Evolutionary conservation across 2,797 vertebrate species (phyloP).

Genomic region (Mus spretus): DNA sequence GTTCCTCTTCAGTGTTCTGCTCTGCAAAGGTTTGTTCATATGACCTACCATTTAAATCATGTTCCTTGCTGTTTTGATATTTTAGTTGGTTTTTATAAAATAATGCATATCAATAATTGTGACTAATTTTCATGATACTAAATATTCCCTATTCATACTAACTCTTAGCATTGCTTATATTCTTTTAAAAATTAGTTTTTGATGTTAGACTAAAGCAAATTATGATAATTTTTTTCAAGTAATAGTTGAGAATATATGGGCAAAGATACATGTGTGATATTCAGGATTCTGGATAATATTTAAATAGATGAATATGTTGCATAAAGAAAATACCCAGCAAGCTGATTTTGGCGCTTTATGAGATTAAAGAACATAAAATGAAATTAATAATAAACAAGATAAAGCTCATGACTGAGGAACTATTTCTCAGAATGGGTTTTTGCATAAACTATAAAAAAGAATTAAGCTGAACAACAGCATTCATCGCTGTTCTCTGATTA

Average conservation of each 20-base stretch:
- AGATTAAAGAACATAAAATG: neutral
- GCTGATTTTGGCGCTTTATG: neutral
- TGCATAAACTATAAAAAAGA: no score
- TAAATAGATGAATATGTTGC: neutral
- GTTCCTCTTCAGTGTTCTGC: no score
- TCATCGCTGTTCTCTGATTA: no score
- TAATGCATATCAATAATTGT: neutral
- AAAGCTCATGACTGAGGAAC: neutral
- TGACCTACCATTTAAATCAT: neutral
- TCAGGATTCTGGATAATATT: neutral
- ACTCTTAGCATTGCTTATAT: neutral
- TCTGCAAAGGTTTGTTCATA: neutral
- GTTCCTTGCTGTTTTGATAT: neutral
- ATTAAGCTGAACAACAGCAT: no score
- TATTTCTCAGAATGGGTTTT: neutral
- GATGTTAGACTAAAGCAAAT: neutral
- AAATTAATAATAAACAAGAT: neutral
- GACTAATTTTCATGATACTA: neutral
- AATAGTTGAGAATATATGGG: neutral
- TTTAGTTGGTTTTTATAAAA: neutral
- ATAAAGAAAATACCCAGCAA: neutral
- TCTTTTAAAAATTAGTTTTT: neutral
- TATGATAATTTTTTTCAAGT: neutral
- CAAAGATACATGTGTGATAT: neutral
- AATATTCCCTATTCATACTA: neutral